phyloP scores from a whole-genome alignment of 2,797 vertebrate genomes.

The Graptemys geographica region DNA sequence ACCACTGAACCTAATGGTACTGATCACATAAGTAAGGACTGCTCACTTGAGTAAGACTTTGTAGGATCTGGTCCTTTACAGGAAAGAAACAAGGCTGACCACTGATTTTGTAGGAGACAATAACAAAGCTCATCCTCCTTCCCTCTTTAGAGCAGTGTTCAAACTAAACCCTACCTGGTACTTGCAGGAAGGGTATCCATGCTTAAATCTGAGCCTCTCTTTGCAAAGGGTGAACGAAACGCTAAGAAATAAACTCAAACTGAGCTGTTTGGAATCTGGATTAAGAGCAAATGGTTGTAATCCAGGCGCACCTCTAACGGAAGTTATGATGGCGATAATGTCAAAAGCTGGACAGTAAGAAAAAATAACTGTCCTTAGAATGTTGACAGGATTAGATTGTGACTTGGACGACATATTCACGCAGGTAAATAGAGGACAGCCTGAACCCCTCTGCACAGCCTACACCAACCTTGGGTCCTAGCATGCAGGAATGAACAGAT shows the following conservation, averaged over 20 bases:
- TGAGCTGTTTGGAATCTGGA: background rate
- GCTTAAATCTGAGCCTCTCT: background rate
- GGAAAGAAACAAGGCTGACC: background rate
- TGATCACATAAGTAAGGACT: background rate
- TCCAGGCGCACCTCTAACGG: background rate
- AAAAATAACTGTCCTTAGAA: background rate
- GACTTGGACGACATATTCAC: background rate
- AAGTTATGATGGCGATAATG: background rate
- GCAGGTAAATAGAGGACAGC: background rate
- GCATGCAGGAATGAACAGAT: background rate
- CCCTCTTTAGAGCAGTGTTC: background rate
- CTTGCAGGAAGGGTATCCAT: background rate
- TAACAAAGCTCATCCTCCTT: background rate
- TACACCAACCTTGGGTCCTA: background rate
- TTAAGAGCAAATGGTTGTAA: background rate
- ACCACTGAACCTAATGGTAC: background rate
- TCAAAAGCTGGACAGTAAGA: background rate
- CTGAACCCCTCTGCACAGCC: background rate
- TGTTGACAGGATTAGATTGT: background rate
- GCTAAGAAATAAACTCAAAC: background rate
- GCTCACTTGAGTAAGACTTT: background rate
- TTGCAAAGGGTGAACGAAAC: background rate
- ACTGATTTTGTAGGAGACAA: background rate
- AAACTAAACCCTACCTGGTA: background rate
- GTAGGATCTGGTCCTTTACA: background rate